Evolutionary conservation across 2,113 vertebrate genomes (phyloP).

Genomic region (Microcebus lehilahytsara): DNA sequence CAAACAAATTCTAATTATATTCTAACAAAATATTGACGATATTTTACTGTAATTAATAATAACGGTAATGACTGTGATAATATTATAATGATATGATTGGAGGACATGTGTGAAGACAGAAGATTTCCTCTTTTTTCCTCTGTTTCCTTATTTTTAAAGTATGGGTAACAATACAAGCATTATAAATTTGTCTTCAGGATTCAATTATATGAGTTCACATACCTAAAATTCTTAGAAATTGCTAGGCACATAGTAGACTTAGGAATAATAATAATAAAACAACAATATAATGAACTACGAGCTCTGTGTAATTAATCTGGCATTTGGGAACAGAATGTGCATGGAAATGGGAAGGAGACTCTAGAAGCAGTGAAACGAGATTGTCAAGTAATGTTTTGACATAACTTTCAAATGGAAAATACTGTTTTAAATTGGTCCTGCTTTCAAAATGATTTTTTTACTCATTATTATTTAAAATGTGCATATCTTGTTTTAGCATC

Average conservation of each 20-base stretch:
- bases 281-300: not conserved
- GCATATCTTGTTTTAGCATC: not conserved
- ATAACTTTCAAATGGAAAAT: not conserved
- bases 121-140: not conserved
- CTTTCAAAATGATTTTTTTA: not conserved
- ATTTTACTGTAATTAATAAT: not conserved
- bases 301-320: not conserved
- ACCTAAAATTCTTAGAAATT: not conserved
- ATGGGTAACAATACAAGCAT: not conserved
- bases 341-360: not conserved
- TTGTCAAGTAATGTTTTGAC: not conserved
- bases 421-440: not conserved
- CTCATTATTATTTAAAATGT: not conserved
- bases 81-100: not conserved
- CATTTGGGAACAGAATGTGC: not conserved
- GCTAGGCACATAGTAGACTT: not conserved
- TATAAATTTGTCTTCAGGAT: not conserved
- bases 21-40: not conserved
- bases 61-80: not conserved
- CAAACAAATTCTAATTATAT: not conserved
- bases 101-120: not conserved
- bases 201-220: not conserved
- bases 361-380: not conserved
- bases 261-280: not conserved
- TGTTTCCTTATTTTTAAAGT: not conserved